Conservation (phyloP, 2,113 vertebrate genomes). For the Fukomys damarensis region DNA sequence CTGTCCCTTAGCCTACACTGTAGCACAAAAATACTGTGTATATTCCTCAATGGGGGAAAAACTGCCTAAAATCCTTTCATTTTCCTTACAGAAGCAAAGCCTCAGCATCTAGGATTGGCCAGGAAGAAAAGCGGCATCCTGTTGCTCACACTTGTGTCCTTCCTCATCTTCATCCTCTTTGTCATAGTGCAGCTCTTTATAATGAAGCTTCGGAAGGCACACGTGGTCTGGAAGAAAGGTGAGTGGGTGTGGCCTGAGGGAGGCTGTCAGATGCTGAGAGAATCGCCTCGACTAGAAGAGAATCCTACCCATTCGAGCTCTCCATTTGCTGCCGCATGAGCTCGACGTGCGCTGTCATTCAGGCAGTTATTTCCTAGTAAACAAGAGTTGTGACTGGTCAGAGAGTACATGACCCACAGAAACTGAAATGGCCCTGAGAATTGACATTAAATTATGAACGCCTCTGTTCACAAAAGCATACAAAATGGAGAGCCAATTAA, state of each 20-base stretch:
- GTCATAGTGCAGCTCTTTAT: slow-evolving; percentile 91
- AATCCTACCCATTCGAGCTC: neutral
- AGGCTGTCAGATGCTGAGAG: neutral
- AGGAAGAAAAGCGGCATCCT: slow-evolving; percentile 80
- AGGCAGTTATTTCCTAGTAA: neutral
- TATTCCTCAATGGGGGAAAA: neutral
- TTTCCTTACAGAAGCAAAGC: slow-evolving; percentile 60
- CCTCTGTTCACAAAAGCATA: neutral
- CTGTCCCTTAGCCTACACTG: neutral
- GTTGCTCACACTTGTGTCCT: slow-evolving; percentile 90
- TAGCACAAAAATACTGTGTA: neutral
- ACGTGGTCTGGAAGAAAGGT: slow-evolving; percentile 93
- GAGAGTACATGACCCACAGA: neutral
- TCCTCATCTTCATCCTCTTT: slow-evolving; percentile 88
- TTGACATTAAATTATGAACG: neutral
- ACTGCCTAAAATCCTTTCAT: neutral
- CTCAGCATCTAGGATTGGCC: neutral
- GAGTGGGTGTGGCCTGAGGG: neutral
- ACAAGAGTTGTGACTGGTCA: neutral
- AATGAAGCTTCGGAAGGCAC: slow-evolving; percentile 91
- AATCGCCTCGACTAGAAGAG: neutral
- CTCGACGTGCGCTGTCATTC: neutral
- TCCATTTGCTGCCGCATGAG: neutral
- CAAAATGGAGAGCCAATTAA: neutral
- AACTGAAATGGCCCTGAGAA: neutral